Evolutionary conservation across 2,113 vertebrate species (phyloP).

Genomic region (Salvelinus namaycush): DNA sequence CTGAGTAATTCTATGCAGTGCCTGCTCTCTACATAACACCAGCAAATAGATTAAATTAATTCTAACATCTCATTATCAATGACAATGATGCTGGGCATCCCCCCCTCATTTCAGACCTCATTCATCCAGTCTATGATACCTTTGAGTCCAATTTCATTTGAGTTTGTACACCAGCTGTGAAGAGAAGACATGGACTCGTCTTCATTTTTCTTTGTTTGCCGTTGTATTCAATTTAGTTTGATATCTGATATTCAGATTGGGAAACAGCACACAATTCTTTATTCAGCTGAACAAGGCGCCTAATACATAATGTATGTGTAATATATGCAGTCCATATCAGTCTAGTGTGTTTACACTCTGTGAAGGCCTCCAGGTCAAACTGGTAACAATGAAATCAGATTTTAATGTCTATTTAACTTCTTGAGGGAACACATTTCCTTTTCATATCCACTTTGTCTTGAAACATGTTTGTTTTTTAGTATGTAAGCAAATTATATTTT

Average conservation of each 20-base stretch:
- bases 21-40: slow-evolving; percentile 33
- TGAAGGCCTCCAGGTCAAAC: not conserved
- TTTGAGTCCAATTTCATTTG: slow-evolving; percentile 3
- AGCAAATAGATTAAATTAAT: slow-evolving; percentile 52
- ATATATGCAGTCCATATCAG: not conserved
- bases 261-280: too few relatives aligned
- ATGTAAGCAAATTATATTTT: not conserved
- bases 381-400: not conserved
- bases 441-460: not conserved
- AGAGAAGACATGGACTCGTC: slow-evolving; percentile 1
- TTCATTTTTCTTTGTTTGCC: too few relatives aligned
- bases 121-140: slow-evolving; percentile 12
- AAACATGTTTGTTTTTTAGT: not conserved
- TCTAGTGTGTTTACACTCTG: not conserved
- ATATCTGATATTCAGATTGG: too few relatives aligned
- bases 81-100: slow-evolving; percentile 16
- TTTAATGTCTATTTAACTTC: not conserved
- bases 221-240: too few relatives aligned
- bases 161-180: not conserved
- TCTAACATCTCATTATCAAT: slow-evolving; percentile 53
- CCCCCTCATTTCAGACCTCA: slow-evolving; percentile 37
- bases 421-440: not conserved
- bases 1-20: slow-evolving; percentile 51
- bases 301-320: slow-evolving; percentile 21
- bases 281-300: too few relatives aligned